These are phyloP conservation scores for Nomada ferruginata DNA, from an alignment of 2,888 invertebrate species.

Conservation along the genomic window DNA sequence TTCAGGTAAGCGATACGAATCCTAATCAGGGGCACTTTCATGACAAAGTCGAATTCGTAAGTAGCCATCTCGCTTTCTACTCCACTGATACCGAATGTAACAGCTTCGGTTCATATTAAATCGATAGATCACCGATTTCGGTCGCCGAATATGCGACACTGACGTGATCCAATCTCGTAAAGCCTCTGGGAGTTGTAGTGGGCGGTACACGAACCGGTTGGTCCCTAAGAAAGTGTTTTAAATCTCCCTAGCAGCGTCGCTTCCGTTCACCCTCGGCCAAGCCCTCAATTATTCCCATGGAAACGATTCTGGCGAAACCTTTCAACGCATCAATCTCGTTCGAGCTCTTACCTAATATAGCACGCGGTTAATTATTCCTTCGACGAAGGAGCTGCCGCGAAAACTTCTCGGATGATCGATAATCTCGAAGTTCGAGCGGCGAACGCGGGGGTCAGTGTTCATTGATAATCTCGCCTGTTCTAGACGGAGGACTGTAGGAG, in stretches of 20 bases:
- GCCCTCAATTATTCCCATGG: constrained; percentile 77
- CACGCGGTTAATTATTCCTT: constrained; percentile 74
- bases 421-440: constrained; percentile 54
- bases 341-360: constrained; percentile 73
- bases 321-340: constrained; percentile 77
- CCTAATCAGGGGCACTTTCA: neutral
- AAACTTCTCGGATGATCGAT: constrained; percentile 66
- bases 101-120: constrained; percentile 17
- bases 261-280: constrained; percentile 55
- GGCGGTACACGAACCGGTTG: constrained; percentile 13
- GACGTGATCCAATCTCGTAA: constrained; percentile 63
- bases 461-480: constrained; percentile 62
- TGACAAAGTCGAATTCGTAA: constrained; percentile 1
- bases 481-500: constrained; percentile 46
- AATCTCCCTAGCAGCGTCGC: constrained; percentile 56
- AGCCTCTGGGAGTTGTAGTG: constrained; percentile 56
- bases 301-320: constrained; percentile 73
- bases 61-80: constrained; percentile 11
- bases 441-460: constrained; percentile 53
- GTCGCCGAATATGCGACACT: constrained; percentile 46
- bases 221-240: constrained; percentile 67
- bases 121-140: constrained; percentile 49
- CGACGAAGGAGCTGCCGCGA: constrained; percentile 65
- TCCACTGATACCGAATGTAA: neutral
- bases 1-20: constrained; percentile 46